Evolutionary conservation across 2,113 vertebrate genomes (phyloP).

Genomic region (Saccopteryx leptura): DNA sequence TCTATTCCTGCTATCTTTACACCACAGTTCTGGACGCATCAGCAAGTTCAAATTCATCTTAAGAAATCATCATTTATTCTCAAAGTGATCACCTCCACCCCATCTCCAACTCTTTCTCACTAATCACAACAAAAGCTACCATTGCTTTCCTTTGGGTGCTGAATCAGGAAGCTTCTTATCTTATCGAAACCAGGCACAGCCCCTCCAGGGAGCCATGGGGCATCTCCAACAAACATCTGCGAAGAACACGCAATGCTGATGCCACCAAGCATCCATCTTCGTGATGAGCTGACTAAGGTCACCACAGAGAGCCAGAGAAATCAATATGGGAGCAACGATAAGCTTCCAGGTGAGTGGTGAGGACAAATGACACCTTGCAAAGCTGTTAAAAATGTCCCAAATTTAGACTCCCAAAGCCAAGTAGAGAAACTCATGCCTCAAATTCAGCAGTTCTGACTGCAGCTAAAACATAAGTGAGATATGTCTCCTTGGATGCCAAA

Average conservation of each 20-base stretch:
- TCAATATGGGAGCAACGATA: conserved; percentile 57
- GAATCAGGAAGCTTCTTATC: conserved; percentile 62
- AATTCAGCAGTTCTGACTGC: not conserved
- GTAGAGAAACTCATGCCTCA: not conserved
- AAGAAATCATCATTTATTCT: conserved; percentile 45
- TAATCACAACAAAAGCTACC: not conserved
- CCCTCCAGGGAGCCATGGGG: conserved; percentile 7
- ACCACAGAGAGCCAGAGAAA: not conserved
- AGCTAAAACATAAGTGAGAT: not conserved
- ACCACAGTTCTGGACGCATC: not conserved
- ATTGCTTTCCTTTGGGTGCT: not conserved
- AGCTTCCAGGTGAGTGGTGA: not conserved
- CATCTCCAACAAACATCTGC: not conserved
- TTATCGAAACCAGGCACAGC: conserved; percentile 54
- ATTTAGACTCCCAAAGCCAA: not conserved
- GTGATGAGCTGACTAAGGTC: not conserved
- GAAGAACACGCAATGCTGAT: not conserved
- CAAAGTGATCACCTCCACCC: not conserved
- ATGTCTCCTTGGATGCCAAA: not conserved
- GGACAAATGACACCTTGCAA: not conserved
- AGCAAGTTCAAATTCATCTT: not conserved
- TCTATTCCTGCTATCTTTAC: not conserved
- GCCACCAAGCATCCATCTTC: not conserved
- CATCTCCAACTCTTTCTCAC: not conserved
- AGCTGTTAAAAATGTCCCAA: not conserved